These are phyloP conservation scores for Platysteira castanea DNA, from an alignment of 2,113 vertebrate genomes.

Conservation along the genomic window DNA sequence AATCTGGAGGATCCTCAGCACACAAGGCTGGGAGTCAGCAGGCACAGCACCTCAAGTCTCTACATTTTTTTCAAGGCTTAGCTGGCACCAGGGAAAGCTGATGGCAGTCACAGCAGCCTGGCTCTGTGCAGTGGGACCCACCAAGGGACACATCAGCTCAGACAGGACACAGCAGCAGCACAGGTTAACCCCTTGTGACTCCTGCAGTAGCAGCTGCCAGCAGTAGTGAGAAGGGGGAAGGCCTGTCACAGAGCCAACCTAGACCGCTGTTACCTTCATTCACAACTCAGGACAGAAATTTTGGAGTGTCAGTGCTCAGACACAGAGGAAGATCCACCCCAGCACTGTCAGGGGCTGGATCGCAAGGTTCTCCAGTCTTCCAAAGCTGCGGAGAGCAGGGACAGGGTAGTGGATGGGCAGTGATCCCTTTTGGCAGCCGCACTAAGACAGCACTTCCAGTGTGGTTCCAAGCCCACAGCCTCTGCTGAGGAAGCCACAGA, in stretches of 20 bases:
- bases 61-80: fast-evolving
- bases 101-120: neutral
- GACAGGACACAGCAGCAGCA: neutral
- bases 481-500: neutral
- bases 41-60: neutral
- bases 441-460: neutral
- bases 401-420: neutral
- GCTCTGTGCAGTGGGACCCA: neutral
- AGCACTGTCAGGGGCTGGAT: neutral
- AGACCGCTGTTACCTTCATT: neutral
- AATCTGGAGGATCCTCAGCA: neutral
- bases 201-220: neutral
- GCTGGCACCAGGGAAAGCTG: neutral
- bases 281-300: neutral
- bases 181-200: neutral
- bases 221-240: neutral
- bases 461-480: neutral
- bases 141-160: neutral
- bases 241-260: neutral
- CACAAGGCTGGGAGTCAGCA: neutral
- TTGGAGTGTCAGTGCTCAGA: neutral
- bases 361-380: neutral
- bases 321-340: neutral
- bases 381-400: neutral
- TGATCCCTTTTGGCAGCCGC: neutral